Evolutionary conservation across 1,140 invertebrate genomes (phyloP).

Genomic region (Antheraea mylitta): DNA sequence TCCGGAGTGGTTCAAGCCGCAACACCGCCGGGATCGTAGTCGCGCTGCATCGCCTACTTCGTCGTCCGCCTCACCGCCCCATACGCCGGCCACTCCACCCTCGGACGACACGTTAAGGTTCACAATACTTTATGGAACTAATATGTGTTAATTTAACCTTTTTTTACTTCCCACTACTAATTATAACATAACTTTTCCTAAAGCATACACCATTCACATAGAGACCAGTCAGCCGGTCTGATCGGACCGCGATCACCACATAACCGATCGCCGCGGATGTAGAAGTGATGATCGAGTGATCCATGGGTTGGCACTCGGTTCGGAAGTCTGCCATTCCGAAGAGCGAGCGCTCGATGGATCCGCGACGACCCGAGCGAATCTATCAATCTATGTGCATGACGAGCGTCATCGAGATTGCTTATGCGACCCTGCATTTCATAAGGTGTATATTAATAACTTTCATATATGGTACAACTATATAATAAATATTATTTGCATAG

Average conservation of each 20-base stretch:
- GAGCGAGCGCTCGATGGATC: not conserved
- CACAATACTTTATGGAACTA: not conserved
- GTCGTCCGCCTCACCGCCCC: slow-evolving; percentile 40
- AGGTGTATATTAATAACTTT: not conserved
- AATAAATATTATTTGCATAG: too few relatives aligned
- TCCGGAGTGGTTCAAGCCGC: slow-evolving; percentile 91
- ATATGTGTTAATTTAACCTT: not conserved
- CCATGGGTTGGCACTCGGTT: not conserved
- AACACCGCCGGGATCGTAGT: slow-evolving; percentile 70
- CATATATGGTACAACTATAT: not conserved
- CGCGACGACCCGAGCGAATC: too few relatives aligned
- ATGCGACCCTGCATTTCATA: not conserved
- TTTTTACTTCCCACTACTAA: slow-evolving; percentile 2
- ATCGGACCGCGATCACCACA: not conserved
- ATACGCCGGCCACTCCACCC: slow-evolving; percentile 39
- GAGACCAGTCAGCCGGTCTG: not conserved
- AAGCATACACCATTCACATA: not conserved
- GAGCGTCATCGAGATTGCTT: not conserved
- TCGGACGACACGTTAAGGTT: slow-evolving; percentile 65
- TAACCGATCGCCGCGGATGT: not conserved
- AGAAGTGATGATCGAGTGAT: not conserved
- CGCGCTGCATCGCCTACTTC: slow-evolving; percentile 50
- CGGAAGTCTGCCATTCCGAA: not conserved
- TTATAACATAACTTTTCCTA: not conserved
- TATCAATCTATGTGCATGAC: not conserved